Evolutionary conservation across 1,140 invertebrate species (phyloP).

Genomic region (Brachionus asplanchnoidis): DNA sequence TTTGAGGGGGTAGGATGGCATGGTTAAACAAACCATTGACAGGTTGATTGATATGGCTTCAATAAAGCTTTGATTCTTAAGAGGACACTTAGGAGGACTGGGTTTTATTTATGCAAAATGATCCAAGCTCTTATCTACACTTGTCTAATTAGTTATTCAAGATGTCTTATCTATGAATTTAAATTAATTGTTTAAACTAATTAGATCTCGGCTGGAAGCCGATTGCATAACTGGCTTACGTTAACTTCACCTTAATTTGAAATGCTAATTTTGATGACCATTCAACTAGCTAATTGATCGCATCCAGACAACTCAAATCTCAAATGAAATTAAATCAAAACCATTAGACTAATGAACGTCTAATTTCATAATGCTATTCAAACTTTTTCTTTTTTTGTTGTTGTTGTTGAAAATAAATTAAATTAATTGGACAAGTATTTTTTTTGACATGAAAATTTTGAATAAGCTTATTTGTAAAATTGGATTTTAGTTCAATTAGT

Average conservation of each 20-base stretch:
- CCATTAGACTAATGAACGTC: neutral
- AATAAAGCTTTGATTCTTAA: neutral
- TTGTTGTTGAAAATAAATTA: neutral
- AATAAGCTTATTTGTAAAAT: neutral
- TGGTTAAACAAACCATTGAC: neutral
- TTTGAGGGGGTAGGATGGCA: neutral
- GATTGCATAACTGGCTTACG: neutral
- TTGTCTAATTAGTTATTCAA: conserved; percentile 4
- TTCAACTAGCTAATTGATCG: neutral
- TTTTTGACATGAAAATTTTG: neutral
- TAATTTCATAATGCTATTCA: neutral
- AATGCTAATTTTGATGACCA: neutral
- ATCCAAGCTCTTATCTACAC: neutral
- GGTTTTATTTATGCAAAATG: neutral
- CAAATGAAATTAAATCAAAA: neutral
- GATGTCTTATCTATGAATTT: neutral
- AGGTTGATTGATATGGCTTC: neutral
- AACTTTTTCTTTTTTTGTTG: neutral
- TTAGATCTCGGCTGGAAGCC: neutral
- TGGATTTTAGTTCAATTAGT: too few relatives aligned
- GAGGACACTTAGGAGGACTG: neutral
- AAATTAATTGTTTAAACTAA: neutral
- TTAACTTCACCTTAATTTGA: neutral
- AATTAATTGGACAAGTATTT: neutral
- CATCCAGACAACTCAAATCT: neutral